These are phyloP conservation scores for Platycheirus albimanus DNA, from an alignment of 2,888 invertebrate genomes.

Conservation along the genomic window DNA sequence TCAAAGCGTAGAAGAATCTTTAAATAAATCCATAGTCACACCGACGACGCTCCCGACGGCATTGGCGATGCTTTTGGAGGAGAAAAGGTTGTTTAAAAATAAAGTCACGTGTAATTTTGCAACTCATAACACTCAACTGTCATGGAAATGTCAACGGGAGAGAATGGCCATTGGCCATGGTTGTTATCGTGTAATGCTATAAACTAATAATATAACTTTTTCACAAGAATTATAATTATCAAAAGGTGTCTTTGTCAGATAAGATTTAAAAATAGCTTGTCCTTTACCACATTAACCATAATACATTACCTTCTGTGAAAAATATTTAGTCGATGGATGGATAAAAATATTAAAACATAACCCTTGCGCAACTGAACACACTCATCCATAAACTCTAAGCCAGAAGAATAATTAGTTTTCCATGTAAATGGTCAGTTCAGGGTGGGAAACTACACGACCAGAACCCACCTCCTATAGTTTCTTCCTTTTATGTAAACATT, in stretches of 20 bases:
- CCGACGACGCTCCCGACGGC: no score
- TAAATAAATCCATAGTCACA: not conserved
- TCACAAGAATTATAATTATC: constrained; percentile 16
- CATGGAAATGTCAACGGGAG: constrained; percentile 10
- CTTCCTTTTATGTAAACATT: constrained; percentile 29
- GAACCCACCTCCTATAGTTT: not conserved
- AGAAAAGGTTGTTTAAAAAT: not conserved
- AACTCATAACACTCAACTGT: constrained; percentile 10
- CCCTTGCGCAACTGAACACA: constrained; percentile 10
- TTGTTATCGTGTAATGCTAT: not conserved
- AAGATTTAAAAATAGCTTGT: constrained; percentile 7
- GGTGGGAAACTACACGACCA: constrained; percentile 1
- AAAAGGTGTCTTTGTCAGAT: not conserved
- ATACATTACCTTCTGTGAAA: not conserved
- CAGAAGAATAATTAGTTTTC: not conserved
- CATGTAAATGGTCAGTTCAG: constrained; percentile 17
- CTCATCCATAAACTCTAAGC: not conserved
- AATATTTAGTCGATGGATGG: not conserved
- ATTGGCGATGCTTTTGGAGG: not conserved
- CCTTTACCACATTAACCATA: not conserved
- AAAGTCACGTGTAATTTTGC: constrained; percentile 1
- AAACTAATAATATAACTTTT: constrained; percentile 9
- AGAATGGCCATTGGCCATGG: constrained; percentile 8
- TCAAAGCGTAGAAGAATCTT: not conserved
- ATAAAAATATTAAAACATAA: not conserved